Evolutionary conservation across 2,888 invertebrate species (phyloP).

Genomic region (Dryobotodes eremita): DNA sequence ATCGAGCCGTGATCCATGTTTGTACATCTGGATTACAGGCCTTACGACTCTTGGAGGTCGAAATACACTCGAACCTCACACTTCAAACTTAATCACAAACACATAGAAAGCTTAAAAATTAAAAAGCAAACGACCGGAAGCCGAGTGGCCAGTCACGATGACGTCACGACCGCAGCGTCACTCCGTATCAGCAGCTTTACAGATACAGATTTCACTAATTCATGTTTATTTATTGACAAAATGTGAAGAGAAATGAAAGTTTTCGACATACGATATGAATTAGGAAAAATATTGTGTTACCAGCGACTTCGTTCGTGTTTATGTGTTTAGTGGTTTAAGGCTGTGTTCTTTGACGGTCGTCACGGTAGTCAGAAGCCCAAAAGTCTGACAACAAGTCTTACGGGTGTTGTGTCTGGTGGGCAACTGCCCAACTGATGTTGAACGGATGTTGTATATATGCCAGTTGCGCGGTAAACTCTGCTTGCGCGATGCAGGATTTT

Average conservation of each 20-base stretch:
- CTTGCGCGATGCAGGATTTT: too few species aligned
- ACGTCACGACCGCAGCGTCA: conserved; percentile 50
- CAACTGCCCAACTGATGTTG: too few species aligned
- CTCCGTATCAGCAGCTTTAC: conserved; percentile 48
- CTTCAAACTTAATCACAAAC: neutral
- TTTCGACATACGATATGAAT: neutral
- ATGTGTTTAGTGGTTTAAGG: too few species aligned
- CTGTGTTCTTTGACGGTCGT: neutral
- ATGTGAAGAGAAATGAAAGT: conserved; percentile 15
- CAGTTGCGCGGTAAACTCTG: too few species aligned
- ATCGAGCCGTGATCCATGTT: too few species aligned
- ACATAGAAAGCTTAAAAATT: conserved; percentile 54
- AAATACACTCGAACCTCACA: neutral
- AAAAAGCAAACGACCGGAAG: conserved; percentile 43
- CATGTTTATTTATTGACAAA: conserved; percentile 36
- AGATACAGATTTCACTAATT: conserved; percentile 50
- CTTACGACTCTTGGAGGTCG: neutral
- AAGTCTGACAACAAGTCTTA: neutral
- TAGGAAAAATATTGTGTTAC: neutral
- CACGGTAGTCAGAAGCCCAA: too few species aligned
- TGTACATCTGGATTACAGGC: too few species aligned
- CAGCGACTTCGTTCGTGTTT: too few species aligned
- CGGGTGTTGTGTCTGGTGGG: too few species aligned
- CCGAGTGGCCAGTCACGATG: conserved; percentile 46
- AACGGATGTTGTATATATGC: too few species aligned